phyloP scores from a whole-genome alignment of 1,140 invertebrate species.

The Batillaria attramentaria region DNA sequence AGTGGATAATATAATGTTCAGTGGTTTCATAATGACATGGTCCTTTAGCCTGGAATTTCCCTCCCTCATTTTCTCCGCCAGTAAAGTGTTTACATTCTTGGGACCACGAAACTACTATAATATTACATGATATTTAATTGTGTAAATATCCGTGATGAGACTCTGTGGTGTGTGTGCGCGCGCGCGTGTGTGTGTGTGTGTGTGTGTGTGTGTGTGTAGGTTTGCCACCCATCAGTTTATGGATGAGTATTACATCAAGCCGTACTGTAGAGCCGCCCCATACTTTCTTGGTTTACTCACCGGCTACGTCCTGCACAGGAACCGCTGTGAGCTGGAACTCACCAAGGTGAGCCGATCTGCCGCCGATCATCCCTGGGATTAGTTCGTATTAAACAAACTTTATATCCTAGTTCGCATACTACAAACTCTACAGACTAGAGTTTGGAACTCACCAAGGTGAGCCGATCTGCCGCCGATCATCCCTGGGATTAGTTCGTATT shows the following conservation, averaged over 20 bases:
- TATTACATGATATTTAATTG: neutral
- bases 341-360: neutral
- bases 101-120: neutral
- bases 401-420: no score
- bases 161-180: neutral
- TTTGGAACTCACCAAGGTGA: no score
- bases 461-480: no score
- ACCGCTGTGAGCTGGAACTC: neutral
- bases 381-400: neutral
- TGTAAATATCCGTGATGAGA: slow-evolving; percentile 9
- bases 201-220: neutral
- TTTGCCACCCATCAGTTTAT: neutral
- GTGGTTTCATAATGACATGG: no score
- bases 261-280: no score
- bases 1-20: no score
- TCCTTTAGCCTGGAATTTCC: no score
- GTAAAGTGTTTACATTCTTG: neutral
- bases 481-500: no score
- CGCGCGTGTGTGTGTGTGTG: neutral
- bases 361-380: neutral
- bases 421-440: no score
- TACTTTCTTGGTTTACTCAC: no score
- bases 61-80: neutral
- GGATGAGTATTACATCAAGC: neutral
- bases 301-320: neutral